Base-by-base conservation (phyloP, 2,113 vertebrate genomes). In the Gorsachius goisagi region DNA sequence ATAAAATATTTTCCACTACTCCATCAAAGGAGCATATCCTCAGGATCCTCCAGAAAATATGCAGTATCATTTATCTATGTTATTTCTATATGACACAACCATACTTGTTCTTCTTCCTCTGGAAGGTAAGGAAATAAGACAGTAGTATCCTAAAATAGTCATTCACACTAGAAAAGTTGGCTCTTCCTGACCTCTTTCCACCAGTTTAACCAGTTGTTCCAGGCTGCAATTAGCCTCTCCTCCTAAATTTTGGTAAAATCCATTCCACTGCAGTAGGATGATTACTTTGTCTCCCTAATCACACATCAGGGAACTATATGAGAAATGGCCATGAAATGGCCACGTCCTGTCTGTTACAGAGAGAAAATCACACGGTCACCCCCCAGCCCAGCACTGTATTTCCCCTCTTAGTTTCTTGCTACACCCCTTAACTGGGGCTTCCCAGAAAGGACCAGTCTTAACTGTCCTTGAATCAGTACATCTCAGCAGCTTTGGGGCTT, bases 341-440 rank as follows among this genome's bases (percentile, higher is more conserved):
- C 33, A 28, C 0, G 0, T 59, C 33, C n/a, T 72, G 49, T 44
- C 60, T n/a, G 18, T 15, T 62, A 53, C 11, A 55, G 28, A 66
- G 41, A 58, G 17, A 44, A 87, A 85, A 78, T 20, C 49, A 26
- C 39, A 41, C 1, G 2, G 6, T 12, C 17, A 30, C 28, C 64
- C 75, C 10, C 15, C 27, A 39, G 20, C 9, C 66, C 24, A 68
- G 24, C 12, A 15, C 26, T 2, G 0, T 12, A 28, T n/a, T 49
- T 71, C 23, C 21, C 67, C 16, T 53, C 52, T 75, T 22, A 49
- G 17, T 73, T 85, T 89, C 53, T 28, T n/a, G 9, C 47, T 78
- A 13, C 12, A 63, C 4, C 7, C 11, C 0, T 23, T 58, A 74
- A 20, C 0, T 12, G 45, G 4, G 21, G 4, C 35, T 91, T 73